Evolutionary conservation across 2,797 vertebrate species (phyloP).

Genomic region (Tokudaia muenninki): DNA sequence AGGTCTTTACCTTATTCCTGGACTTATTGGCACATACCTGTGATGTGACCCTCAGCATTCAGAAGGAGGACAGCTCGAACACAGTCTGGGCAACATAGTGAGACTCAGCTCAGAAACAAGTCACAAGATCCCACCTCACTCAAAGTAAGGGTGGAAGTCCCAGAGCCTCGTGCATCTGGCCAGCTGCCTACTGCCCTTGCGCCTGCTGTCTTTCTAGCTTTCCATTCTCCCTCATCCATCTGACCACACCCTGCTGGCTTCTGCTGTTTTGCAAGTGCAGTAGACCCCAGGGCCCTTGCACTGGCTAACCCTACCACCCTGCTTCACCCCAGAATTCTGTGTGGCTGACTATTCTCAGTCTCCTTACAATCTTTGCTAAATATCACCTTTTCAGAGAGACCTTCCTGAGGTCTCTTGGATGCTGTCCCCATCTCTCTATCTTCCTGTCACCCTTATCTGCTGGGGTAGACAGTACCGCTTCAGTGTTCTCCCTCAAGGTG

Average conservation of each 20-base stretch:
- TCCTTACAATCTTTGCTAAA: slow-evolving; percentile 19
- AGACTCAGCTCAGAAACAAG: background rate
- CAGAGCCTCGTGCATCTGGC: background rate
- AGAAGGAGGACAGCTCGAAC: background rate
- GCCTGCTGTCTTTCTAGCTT: background rate
- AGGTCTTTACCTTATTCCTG: background rate
- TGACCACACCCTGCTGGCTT: background rate
- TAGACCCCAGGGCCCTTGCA: slow-evolving; percentile 52
- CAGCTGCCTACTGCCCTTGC: background rate
- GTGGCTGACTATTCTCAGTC: background rate
- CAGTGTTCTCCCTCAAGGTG: background rate
- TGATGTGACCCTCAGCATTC: background rate
- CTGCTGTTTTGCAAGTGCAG: background rate
- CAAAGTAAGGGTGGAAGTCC: background rate
- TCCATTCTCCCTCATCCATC: background rate
- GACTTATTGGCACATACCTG: background rate
- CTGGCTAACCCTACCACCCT: background rate
- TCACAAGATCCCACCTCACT: background rate
- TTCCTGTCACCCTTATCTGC: background rate
- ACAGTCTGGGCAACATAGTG: background rate
- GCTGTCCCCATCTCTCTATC: background rate
- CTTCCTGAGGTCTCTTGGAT: background rate
- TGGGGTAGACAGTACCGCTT: background rate
- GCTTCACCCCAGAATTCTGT: background rate
- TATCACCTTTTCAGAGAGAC: background rate